Evolutionary conservation across 2,888 invertebrate genomes (phyloP).

Genomic region (Rhyacophila evoluta): DNA sequence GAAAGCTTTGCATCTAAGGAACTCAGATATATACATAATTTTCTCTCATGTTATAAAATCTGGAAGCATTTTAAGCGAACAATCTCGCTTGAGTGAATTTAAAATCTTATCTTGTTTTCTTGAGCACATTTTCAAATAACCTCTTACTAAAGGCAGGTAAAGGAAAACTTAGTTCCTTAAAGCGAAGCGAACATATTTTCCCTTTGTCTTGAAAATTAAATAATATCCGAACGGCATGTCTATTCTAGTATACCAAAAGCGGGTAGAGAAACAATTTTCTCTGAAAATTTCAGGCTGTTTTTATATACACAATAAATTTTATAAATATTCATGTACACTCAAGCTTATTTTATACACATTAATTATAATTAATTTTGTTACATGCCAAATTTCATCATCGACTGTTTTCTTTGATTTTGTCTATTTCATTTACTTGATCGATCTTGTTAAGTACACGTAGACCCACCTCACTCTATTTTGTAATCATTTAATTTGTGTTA

Average conservation of each 20-base stretch:
- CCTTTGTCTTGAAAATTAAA: conserved; percentile 47
- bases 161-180: not conserved
- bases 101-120: conserved; percentile 42
- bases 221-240: conserved; percentile 38
- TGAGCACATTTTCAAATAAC: conserved; percentile 26
- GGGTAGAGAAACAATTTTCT: not conserved
- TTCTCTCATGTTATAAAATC: not conserved
- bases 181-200: conserved; percentile 28
- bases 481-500: no score
- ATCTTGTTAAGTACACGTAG: no score
- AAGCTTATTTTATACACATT: no score
- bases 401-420: no score
- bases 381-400: no score
- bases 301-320: not conserved
- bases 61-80: conserved; percentile 25
- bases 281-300: not conserved
- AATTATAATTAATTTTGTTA: no score
- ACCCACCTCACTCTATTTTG: no score
- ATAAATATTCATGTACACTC: no score
- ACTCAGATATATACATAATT: not conserved
- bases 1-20: not conserved
- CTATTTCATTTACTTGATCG: no score
- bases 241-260: conserved; percentile 39
- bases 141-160: conserved; percentile 35
- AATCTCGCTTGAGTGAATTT: conserved; percentile 32